Evolutionary conservation across 2,888 invertebrate genomes (phyloP).

Genomic region (Acronicta leporina): DNA sequence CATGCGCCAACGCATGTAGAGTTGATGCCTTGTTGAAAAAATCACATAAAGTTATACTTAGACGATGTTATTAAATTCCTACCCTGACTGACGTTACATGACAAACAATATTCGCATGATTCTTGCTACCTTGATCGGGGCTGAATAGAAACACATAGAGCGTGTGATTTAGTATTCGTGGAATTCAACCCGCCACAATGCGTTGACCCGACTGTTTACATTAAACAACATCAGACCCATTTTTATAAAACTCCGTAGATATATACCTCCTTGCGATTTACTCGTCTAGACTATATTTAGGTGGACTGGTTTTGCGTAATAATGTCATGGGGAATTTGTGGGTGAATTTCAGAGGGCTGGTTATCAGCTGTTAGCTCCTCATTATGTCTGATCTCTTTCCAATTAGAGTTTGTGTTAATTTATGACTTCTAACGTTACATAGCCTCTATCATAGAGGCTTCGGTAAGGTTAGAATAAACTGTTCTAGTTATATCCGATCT

Average conservation of each 20-base stretch:
- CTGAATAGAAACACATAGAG: constrained; percentile 56
- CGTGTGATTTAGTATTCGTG: constrained; percentile 64
- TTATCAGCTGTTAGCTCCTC: constrained; percentile 3
- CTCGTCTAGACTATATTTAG: constrained; percentile 54
- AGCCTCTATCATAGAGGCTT: background rate
- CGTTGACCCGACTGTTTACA: constrained; percentile 81
- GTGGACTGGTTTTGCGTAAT: constrained; percentile 49
- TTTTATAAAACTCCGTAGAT: constrained; percentile 51
- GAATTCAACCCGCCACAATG: constrained; percentile 70
- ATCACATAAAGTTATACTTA: constrained; percentile 10
- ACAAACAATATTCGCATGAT: constrained; percentile 35
- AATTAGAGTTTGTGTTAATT: background rate
- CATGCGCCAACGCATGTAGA: background rate
- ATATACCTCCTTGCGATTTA: constrained; percentile 40
- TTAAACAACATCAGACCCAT: constrained; percentile 63
- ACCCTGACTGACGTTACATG: constrained; percentile 40
- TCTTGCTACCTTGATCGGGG: constrained; percentile 52
- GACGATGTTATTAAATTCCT: constrained; percentile 4
- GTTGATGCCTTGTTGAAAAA: constrained; percentile 11
- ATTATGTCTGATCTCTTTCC: background rate
- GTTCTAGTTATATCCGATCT: no score
- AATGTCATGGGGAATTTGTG: constrained; percentile 25
- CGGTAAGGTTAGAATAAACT: background rate
- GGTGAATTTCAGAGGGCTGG: constrained; percentile 1
- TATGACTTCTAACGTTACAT: background rate